Conservation (phyloP, 2,888 invertebrate genomes). For the Holacanthella duospinosa region DNA sequence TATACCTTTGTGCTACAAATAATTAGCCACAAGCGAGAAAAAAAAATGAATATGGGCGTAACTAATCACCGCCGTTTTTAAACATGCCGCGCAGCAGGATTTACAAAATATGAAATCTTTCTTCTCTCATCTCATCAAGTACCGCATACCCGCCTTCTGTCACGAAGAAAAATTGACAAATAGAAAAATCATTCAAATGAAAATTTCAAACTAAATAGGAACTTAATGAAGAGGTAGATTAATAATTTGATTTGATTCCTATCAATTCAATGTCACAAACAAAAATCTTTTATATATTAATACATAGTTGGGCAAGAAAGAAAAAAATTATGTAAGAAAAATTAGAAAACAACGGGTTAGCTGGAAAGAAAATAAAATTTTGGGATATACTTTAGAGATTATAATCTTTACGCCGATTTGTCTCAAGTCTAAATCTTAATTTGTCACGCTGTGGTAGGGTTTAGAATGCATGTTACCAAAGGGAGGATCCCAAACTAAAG, state of each 20-base stretch:
- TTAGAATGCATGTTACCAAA: too few relatives aligned
- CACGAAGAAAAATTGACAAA: neutral
- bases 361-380: too few relatives aligned
- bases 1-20: conserved; percentile 28
- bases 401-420: too few relatives aligned
- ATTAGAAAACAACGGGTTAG: too few relatives aligned
- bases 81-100: neutral
- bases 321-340: too few relatives aligned
- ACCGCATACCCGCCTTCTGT: neutral
- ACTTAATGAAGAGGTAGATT: neutral
- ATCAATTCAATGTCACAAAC: neutral
- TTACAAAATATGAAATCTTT: too few relatives aligned
- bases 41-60: conserved; percentile 37
- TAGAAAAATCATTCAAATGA: too few relatives aligned
- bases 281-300: neutral
- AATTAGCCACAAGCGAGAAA: conserved; percentile 34
- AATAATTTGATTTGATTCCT: neutral
- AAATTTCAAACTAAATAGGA: neutral
- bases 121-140: too few relatives aligned
- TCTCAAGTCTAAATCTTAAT: too few relatives aligned
- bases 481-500: too few relatives aligned
- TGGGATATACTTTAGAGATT: too few relatives aligned
- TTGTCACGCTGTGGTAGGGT: too few relatives aligned
- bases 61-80: conserved; percentile 21
- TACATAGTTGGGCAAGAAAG: neutral